A percentile compares a stretch with the other conserved stretches of the same genome.
Conservation (phyloP, 2,797 vertebrate genomes). For the Trematomus bernacchii region DNA sequence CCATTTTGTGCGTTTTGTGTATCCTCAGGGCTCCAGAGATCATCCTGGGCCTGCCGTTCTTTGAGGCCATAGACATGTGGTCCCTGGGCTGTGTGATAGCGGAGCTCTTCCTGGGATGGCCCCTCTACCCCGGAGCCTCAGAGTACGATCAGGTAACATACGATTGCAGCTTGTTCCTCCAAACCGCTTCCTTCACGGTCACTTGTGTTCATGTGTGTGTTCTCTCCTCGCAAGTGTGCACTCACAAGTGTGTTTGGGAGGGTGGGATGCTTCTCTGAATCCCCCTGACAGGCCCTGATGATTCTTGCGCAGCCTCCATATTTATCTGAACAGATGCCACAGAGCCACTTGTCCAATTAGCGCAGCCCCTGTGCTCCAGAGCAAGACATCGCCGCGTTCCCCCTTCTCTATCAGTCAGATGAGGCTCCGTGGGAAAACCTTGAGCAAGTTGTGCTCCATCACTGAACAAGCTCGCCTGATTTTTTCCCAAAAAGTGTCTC, state of each 20-base stretch:
- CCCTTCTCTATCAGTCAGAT: constrained; percentile 62
- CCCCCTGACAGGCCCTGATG: constrained; percentile 68
- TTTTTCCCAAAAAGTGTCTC: constrained; percentile 53
- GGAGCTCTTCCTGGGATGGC: constrained; percentile 98
- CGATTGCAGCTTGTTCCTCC: constrained; percentile 6
- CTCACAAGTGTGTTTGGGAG: constrained; percentile 31
- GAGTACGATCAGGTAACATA: constrained; percentile 90
- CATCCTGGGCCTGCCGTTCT: constrained; percentile 97
- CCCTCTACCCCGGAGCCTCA: constrained; percentile 95
- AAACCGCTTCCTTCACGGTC: neutral
- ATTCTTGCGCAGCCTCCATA: constrained; percentile 68
- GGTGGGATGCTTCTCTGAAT: constrained; percentile 55
- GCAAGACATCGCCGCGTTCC: constrained; percentile 70
- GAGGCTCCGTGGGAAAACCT: constrained; percentile 65
- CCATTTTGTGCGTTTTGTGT: constrained; percentile 24
- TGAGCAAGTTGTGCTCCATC: constrained; percentile 59
- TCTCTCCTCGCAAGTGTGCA: constrained; percentile 10
- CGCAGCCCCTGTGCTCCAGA: constrained; percentile 76
- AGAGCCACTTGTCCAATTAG: constrained; percentile 84
- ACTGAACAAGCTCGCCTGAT: constrained; percentile 61
- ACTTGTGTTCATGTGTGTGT: neutral
- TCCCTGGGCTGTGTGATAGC: constrained; percentile 98
- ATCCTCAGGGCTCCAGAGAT: constrained; percentile 95
- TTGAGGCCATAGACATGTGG: constrained; percentile 99
- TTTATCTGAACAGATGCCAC: constrained; percentile 85